Percentiles rank a stretch among this genome's conserved stretches.
Conservation (phyloP, 2,797 vertebrate genomes). For the Sebastiscus albofasciatus region DNA sequence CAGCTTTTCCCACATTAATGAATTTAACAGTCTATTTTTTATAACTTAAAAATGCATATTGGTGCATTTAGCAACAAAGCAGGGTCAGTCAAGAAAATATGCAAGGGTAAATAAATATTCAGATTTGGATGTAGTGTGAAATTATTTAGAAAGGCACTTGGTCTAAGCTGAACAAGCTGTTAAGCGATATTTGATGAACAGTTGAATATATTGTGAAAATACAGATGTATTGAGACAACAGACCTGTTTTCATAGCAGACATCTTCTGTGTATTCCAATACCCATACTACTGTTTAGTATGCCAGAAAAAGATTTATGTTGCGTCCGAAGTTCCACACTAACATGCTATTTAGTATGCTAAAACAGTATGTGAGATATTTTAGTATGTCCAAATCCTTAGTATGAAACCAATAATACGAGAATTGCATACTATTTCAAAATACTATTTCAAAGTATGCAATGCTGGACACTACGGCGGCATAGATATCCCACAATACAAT, state of each 20-base stretch:
- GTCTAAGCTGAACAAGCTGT: neutral
- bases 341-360: fast-evolving
- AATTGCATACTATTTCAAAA: too few species aligned
- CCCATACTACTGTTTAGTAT: too few species aligned
- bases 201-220: too few species aligned
- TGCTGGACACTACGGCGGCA: too few species aligned
- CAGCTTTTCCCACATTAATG: neutral
- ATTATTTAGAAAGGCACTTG: neutral
- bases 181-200: neutral
- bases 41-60: neutral
- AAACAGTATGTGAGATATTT: too few species aligned
- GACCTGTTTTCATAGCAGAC: neutral
- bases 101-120: neutral
- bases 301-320: too few species aligned
- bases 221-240: neutral
- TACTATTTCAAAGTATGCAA: too few species aligned
- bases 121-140: neutral
- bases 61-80: neutral
- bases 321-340: too few species aligned
- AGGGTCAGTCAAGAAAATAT: neutral
- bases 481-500: too few species aligned
- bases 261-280: neutral
- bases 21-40: neutral
- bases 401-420: too few species aligned
- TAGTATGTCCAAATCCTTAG: too few species aligned